Base-by-base conservation (phyloP, 2,113 vertebrate genomes). In the Poeciliopsis prolifica region DNA sequence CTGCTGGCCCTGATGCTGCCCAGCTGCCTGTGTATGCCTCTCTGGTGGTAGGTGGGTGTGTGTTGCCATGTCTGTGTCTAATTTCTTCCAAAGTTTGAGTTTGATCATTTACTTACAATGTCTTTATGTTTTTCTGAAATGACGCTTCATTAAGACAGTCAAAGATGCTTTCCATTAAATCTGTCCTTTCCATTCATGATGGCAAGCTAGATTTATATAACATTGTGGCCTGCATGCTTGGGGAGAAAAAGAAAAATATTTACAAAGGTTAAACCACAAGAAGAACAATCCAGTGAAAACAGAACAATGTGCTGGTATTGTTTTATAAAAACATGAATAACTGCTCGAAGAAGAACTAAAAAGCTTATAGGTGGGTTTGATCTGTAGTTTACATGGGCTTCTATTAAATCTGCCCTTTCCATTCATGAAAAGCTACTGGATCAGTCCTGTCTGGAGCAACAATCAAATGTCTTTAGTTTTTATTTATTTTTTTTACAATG, bases 41-140 rank as follows among this genome's bases (percentile, higher is more conserved):
- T 98, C 1, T 99, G 97, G 97, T 98, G 97, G 97, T 99, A 91
- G 95, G 97, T 96, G 73, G 29, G 73, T 60, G 24, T 58, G n/a
- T 82, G 72, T 79, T 40, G 72, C 64, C 51, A 72, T 79, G 68
- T 77, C 51, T n/a, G 22, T 58, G 0, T 54, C 14, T 19, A 11
- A 15, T 44, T 29, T 44, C 5, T 42, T 24, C 8, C 30, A 22
- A 2, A 26, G 33, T 14, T 10, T 1, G 6, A 24, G 51, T 68
- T 31, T 3, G 17, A 48, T 19, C 19, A 48, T 29, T 30, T 15
- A 2, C 9, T 28, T 71, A n/a, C 26, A 44, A 54, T 33, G 28
- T 17, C 22, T n/a, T 8, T 1, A 44, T 44, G 13, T 42, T 12
- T 67, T 28, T 67, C 26, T 26, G 4, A 42, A 10, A 22, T 30